These are phyloP conservation scores for Dolichallabes microphthalmus DNA, from an alignment of 2,113 vertebrate genomes.

Conservation along the genomic window DNA sequence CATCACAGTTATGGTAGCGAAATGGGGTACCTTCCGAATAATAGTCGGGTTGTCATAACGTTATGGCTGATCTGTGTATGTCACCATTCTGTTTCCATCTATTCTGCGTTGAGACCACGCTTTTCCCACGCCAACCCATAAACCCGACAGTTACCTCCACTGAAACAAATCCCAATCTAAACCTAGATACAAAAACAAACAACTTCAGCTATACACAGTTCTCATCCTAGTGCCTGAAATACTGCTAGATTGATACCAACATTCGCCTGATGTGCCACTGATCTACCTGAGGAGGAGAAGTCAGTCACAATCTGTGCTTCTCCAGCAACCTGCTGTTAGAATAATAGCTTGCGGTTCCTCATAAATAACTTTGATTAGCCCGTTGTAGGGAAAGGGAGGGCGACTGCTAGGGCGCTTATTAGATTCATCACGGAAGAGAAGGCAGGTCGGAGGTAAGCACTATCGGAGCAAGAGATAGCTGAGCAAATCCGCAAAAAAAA, in stretches of 20 bases:
- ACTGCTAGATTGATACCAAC: conserved; percentile 29
- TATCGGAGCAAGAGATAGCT: conserved; percentile 49
- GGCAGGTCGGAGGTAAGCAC: conserved; percentile 42
- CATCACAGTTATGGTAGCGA: too few species aligned
- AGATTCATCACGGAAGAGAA: conserved; percentile 49
- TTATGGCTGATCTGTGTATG: neutral
- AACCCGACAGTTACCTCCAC: neutral
- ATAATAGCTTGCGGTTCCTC: conserved; percentile 55
- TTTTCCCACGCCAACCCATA: too few species aligned
- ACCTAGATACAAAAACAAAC: too few species aligned
- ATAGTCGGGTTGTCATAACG: neutral
- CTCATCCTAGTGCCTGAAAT: conserved; percentile 14
- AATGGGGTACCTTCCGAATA: neutral
- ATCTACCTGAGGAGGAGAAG: conserved; percentile 32
- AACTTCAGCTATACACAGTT: neutral
- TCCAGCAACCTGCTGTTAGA: conserved; percentile 57
- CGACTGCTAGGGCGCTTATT: conserved; percentile 47
- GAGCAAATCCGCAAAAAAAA: conserved; percentile 43
- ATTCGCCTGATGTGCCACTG: conserved; percentile 27
- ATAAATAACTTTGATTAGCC: conserved; percentile 67
- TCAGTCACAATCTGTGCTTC: conserved; percentile 55
- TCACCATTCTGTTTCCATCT: neutral
- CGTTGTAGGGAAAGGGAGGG: conserved; percentile 43
- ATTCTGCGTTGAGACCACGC: neutral
- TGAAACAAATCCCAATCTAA: neutral